Conservation (phyloP, 2,888 invertebrate genomes). For the Campoletis raptor region DNA sequence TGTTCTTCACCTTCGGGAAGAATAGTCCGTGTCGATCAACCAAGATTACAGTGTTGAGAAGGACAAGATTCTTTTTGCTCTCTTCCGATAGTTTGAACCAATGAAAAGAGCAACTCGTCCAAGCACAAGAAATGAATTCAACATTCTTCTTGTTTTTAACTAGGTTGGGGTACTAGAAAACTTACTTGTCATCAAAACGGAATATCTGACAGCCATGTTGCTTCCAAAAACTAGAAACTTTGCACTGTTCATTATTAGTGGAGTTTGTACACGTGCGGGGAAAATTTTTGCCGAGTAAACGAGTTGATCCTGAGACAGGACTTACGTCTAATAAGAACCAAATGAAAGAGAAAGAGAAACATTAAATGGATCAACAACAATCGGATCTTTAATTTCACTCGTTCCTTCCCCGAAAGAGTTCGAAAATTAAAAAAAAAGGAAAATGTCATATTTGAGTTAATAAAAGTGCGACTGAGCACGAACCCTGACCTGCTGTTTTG, state of each 20-base stretch:
- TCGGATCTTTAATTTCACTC: not conserved
- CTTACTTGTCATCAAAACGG: not conserved
- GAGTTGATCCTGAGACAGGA: not conserved
- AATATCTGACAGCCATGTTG: not conserved
- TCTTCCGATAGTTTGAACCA: not conserved
- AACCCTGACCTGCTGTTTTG: not conserved
- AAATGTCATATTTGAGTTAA: not conserved
- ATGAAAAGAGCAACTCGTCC: not conserved
- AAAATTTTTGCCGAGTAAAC: not conserved
- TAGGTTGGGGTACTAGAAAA: not conserved
- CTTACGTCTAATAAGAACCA: not conserved
- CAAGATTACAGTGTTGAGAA: conserved; percentile 16
- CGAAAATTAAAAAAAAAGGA: not conserved
- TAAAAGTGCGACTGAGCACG: not conserved
- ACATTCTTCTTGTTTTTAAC: not conserved
- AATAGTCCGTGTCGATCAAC: conserved; percentile 39
- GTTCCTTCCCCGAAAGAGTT: not conserved
- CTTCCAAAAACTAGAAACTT: not conserved
- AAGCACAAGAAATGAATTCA: not conserved
- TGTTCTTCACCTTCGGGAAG: conserved; percentile 27
- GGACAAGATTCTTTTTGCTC: not conserved
- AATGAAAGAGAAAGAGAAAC: not conserved
- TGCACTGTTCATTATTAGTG: not conserved
- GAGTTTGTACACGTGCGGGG: not conserved
- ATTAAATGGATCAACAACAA: not conserved